Conservation (phyloP, 2,113 vertebrate genomes). For the Xenopus laevis region DNA sequence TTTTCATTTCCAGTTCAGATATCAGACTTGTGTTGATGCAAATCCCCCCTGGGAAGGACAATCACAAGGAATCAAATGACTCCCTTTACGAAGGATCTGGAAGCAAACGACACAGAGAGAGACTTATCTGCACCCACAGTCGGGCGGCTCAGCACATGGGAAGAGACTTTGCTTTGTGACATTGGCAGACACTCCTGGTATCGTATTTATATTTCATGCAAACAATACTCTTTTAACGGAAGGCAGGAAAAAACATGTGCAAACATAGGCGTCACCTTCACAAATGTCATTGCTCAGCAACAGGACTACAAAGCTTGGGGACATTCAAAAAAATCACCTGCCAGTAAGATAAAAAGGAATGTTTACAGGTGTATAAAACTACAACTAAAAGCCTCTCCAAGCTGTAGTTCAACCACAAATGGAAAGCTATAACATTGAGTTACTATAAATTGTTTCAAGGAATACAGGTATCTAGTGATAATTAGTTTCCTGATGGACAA, state of each 20-base stretch:
- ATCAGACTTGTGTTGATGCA: not conserved
- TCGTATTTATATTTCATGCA: constrained; percentile 29
- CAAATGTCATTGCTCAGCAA: constrained; percentile 6
- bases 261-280: constrained; percentile 35
- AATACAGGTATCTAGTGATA: too few species aligned
- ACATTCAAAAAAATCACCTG: not conserved
- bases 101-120: not conserved
- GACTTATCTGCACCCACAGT: not conserved
- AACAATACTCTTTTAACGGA: constrained; percentile 1
- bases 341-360: too few species aligned
- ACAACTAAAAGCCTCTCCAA: too few species aligned
- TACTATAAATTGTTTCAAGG: too few species aligned
- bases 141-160: not conserved
- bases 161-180: not conserved
- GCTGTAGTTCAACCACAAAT: too few species aligned
- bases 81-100: not conserved
- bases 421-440: too few species aligned
- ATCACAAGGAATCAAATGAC: not conserved
- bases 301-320: not conserved
- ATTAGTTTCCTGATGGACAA: too few species aligned
- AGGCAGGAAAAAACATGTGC: constrained; percentile 11
- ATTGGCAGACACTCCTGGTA: not conserved
- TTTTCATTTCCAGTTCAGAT: not conserved
- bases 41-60: constrained; percentile 9
- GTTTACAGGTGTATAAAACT: too few species aligned